Evolutionary conservation across 2,888 invertebrate species (phyloP), one percentile per base, ranked within the genome.

Genomic region (Dryobota labecula): DNA sequence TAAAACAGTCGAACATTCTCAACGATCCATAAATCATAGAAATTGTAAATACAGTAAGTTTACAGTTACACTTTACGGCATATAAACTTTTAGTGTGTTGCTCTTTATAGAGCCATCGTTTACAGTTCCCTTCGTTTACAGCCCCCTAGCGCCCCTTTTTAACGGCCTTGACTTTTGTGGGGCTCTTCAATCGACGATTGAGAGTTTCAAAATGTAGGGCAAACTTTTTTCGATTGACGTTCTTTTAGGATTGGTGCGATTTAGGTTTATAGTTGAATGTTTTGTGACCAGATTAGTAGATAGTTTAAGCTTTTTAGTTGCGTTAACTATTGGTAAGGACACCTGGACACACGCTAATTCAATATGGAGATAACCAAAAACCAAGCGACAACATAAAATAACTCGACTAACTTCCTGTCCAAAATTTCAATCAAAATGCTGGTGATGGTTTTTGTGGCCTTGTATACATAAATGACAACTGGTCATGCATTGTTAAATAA

Each of bases 41-140:
- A 78, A 86, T 87, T 87, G 84, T 87, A 85, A 85, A 86, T 84
- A 80, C 85, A 84, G 84, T 82, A 73, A 82, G 86, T 86, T 79
- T 77, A 77, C 76, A 80, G 62, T 76, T 83, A 85, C 83, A 82
- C 70, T 89, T 88, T 83, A 89, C 75, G 85, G 82, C 83, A 80
- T 85, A 86, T 86, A 86, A 88, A 89, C 62, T 86, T 89, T 86
- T 80, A 85, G 84, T 86, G 84, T 86, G 84, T 80, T 76, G 73
- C 84, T 80, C 72, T 84, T 78, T 84, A 84, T 75, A 69, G 78
- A 65, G 43, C 77, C 69, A 64, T 58, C 73, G 70, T 73, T 76
- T 64, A 74, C 81, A 47, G 73, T 81, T 72, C 66, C 85, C 84
- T 56, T 47, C 76, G 66, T 83, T 83, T 76, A 83, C 80, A 36